These are phyloP conservation scores for Bhutanitis thaidina DNA, from an alignment of 2,888 invertebrate genomes.

Conservation along the genomic window DNA sequence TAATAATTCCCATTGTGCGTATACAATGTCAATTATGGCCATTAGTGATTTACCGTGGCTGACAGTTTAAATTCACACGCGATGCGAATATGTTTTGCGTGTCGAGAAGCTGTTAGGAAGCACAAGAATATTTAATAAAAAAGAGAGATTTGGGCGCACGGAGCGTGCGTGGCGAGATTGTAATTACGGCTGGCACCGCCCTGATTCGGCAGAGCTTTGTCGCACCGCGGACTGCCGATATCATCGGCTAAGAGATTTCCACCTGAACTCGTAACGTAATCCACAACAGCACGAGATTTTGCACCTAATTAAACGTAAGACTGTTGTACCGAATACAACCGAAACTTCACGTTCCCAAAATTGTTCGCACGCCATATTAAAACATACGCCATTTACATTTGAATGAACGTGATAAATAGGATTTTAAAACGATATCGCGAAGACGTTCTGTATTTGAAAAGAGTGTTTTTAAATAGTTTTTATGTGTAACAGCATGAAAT, in stretches of 20 bases:
- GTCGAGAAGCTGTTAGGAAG: constrained; percentile 63
- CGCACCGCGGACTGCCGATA: constrained; percentile 38
- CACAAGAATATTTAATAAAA: constrained; percentile 60
- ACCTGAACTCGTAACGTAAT: constrained; percentile 37
- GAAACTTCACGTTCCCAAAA: constrained; percentile 31
- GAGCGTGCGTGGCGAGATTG: constrained; percentile 54
- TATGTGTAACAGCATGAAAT: constrained; percentile 26
- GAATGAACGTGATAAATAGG: constrained; percentile 57
- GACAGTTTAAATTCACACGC: constrained; percentile 66
- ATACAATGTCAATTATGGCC: constrained; percentile 28
- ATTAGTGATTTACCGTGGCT: constrained; percentile 46
- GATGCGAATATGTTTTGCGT: constrained; percentile 64
- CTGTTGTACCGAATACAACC: constrained; percentile 31
- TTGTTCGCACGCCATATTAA: constrained; percentile 52
- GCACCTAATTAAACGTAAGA: constrained; percentile 57
- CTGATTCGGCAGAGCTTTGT: constrained; percentile 57
- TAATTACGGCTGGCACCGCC: constrained; percentile 62
- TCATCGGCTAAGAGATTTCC: constrained; percentile 48
- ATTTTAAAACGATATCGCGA: constrained; percentile 59
- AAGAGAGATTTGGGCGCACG: constrained; percentile 49
- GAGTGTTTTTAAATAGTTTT: constrained; percentile 35
- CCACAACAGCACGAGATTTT: constrained; percentile 52
- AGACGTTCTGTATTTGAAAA: constrained; percentile 45
- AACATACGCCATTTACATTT: constrained; percentile 46
- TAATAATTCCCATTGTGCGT: constrained; percentile 20